Evolutionary conservation across 2,888 invertebrate species (phyloP).

Genomic region (Teleiodes luculella): DNA sequence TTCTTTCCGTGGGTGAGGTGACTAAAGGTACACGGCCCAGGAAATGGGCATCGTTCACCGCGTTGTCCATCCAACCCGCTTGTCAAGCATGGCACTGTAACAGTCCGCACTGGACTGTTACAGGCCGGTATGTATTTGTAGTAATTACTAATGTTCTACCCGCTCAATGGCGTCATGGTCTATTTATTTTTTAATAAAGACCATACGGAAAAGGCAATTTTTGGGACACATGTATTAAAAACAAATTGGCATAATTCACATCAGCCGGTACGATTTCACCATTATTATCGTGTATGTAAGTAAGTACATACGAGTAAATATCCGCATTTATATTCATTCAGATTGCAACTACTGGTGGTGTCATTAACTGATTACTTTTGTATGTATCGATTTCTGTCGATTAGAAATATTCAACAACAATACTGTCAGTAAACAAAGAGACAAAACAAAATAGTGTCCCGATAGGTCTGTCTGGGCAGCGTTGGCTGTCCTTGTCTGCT

Average conservation of each 20-base stretch:
- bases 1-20: too few species aligned
- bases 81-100: too few species aligned
- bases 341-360: neutral
- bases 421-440: conserved; percentile 41
- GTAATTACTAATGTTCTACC: too few species aligned
- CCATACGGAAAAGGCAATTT: neutral
- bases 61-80: too few species aligned
- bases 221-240: neutral
- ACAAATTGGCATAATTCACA: neutral
- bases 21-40: too few species aligned
- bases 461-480: conserved; percentile 17
- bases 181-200: neutral
- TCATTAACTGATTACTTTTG: neutral
- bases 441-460: conserved; percentile 39
- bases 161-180: neutral
- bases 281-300: conserved; percentile 15
- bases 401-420: conserved; percentile 31
- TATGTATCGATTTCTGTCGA: conserved; percentile 28
- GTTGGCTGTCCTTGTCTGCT: conserved; percentile 44
- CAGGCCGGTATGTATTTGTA: too few species aligned
- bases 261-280: neutral
- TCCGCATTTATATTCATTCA: conserved; percentile 3
- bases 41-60: too few species aligned
- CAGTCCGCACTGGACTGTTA: too few species aligned
- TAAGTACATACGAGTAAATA: too few species aligned